Evolutionary conservation across 1,140 invertebrate genomes (phyloP), one percentile per base, ranked within the genome.

Genomic region (Trialeurodes vaporariorum): DNA sequence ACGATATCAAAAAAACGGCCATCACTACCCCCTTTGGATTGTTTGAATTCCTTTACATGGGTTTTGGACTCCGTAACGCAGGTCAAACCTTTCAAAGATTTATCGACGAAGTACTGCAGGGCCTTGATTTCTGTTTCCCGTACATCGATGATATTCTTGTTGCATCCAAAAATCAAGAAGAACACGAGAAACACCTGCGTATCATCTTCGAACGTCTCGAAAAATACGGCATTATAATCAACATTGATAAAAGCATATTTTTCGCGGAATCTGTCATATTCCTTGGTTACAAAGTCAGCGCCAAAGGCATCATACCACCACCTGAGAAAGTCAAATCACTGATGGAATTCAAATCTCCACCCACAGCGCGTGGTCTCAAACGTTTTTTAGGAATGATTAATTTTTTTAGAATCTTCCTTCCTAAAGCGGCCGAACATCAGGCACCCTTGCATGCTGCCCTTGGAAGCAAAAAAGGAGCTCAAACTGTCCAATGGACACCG

Each of bases 121-220:
- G 72, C 13, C 70, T 77, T 11, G 71, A 73, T 34, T 81, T 77
- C 65, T 67, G 27, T 61, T 72, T 76, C 61, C 72, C 76, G 0
- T 85, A 82, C 70, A 64, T 85, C 0, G 83, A 85, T 69, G 83
- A 85, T 70, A 77, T 86, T 27, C 72, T 84, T 1, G 71, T 84
- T 2, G 79, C 73, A 59, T 79, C 75, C 0, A 68, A 64, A 25
- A 64, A 23, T 17, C 64, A 68, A 24, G 68, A 74, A 13, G 68
- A 77, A 68, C 77, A 79, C 65, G 25, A 23, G 21, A 25, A 67
- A 49, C 68, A 67, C n/a, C n/a, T n/a, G n/a, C n/a, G n/a, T n/a
- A n/a, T n/a, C n/a, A n/a, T n/a, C n/a, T n/a, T n/a, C n/a, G n/a
- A n/a, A n/a, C n/a, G n/a, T n/a, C n/a, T n/a, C n/a, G n/a, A n/a